phyloP scores from a whole-genome alignment of 2,888 invertebrate genomes.

The Mechanitis mazaeus region DNA sequence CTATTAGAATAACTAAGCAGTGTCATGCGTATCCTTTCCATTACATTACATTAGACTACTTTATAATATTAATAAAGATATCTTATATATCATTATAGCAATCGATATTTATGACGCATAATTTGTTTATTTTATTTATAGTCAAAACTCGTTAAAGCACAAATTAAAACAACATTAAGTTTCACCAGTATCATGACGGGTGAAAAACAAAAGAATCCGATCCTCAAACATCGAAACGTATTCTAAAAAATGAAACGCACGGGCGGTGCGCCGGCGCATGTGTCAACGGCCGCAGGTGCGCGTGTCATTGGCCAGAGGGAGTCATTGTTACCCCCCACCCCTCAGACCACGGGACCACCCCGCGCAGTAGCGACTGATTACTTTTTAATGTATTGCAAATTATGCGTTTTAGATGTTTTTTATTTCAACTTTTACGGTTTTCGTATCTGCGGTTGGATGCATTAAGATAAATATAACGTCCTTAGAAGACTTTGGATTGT shows the following conservation, averaged over 20 bases:
- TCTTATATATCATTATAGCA: too few species aligned
- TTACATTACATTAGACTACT: too few species aligned
- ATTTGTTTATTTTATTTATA: too few species aligned
- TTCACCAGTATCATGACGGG: neutral
- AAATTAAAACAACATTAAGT: neutral
- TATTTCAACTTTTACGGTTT: conserved; percentile 9
- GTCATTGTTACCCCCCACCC: conserved; percentile 51
- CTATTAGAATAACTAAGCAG: too few species aligned
- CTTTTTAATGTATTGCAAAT: conserved; percentile 29
- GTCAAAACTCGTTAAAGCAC: neutral
- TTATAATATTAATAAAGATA: too few species aligned
- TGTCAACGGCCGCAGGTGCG: conserved; percentile 69
- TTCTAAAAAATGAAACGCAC: conserved; percentile 32
- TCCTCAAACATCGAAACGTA: conserved; percentile 1
- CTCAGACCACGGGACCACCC: conserved; percentile 15
- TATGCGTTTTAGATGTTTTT: conserved; percentile 13
- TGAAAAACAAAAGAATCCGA: conserved; percentile 1
- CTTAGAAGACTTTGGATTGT: too few species aligned
- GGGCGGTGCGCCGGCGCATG: conserved; percentile 49
- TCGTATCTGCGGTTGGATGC: too few species aligned
- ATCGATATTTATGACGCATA: too few species aligned
- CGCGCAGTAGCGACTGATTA: conserved; percentile 23
- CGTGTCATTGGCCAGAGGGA: conserved; percentile 58
- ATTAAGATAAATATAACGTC: too few species aligned
- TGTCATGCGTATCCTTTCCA: too few species aligned